Conservation (phyloP, 2,113 vertebrate species). For the Otis tarda region DNA sequence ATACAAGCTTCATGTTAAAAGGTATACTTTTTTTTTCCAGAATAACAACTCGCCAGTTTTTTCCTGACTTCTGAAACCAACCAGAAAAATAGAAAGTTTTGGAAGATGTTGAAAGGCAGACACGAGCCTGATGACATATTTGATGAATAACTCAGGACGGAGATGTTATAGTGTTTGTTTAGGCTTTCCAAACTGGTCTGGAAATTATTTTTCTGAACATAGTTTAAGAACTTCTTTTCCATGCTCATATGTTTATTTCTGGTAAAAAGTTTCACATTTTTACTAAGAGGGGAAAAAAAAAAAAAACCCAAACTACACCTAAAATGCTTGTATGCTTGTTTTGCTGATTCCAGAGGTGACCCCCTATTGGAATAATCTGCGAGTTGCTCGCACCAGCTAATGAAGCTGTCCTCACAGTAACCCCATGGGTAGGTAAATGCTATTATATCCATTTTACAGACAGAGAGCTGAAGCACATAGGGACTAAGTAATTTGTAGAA, state of each 20-base stretch:
- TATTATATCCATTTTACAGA: not conserved
- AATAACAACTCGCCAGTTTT: not conserved
- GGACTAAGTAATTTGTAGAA: not conserved
- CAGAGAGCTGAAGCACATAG: not conserved
- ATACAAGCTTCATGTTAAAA: not conserved
- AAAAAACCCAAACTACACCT: not conserved
- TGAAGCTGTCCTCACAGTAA: not conserved
- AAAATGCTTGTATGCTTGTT: not conserved
- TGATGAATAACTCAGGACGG: not conserved
- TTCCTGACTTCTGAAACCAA: not conserved
- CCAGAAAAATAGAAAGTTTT: not conserved
- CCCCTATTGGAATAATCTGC: not conserved
- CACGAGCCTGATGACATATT: not conserved
- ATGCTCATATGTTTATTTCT: not conserved
- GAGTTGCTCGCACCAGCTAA: not conserved
- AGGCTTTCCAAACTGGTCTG: not conserved
- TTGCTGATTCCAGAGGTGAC: not conserved
- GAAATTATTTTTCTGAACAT: not conserved
- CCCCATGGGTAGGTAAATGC: not conserved
- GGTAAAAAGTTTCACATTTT: not conserved
- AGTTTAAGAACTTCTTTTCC: not conserved
- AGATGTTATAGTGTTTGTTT: not conserved
- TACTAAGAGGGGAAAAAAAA: not conserved
- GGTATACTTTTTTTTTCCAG: not conserved
- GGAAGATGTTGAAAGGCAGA: not conserved